phyloP scores from a whole-genome alignment of 1,140 invertebrate species.

The Zaprionus africanus region DNA sequence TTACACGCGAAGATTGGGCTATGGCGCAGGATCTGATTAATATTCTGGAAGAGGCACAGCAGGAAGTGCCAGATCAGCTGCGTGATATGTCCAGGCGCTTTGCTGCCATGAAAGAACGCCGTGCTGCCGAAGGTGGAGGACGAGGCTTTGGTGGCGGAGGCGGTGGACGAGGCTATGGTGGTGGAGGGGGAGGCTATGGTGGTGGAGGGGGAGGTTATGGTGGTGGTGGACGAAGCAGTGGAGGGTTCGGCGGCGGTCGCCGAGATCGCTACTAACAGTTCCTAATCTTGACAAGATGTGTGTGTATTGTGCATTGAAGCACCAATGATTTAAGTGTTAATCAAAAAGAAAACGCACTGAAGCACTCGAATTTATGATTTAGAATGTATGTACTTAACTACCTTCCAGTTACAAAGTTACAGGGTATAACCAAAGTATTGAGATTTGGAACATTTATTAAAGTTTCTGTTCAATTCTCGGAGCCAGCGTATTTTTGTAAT shows the following conservation, averaged over 20 bases:
- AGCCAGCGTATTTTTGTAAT: constrained; percentile 89
- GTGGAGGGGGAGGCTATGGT: constrained; percentile 23
- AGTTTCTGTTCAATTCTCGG: constrained; percentile 48
- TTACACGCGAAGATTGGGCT: constrained; percentile 92
- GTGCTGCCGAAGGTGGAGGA: constrained; percentile 84
- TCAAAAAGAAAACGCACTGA: constrained; percentile 42
- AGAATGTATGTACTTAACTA: constrained; percentile 9
- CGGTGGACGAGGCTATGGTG: constrained; percentile 45
- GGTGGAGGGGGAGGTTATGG: constrained; percentile 59
- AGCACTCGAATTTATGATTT: constrained; percentile 45
- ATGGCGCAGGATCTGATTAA: constrained; percentile 92
- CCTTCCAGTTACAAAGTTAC: not conserved
- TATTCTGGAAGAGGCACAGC: constrained; percentile 91
- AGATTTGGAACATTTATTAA: constrained; percentile 11
- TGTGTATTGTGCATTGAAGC: constrained; percentile 3
- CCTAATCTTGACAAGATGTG: not conserved
- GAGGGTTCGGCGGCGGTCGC: constrained; percentile 27
- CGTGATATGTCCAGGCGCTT: constrained; percentile 89
- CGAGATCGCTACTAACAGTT: constrained; percentile 28
- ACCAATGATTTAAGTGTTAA: constrained; percentile 8
- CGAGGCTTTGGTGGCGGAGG: constrained; percentile 34
- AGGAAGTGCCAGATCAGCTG: constrained; percentile 90
- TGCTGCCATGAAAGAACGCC: constrained; percentile 87
- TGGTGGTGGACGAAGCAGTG: constrained; percentile 53
- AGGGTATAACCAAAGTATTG: not conserved